These are phyloP conservation scores for Psammodynastes pulverulentus DNA, from an alignment of 2,113 vertebrate genomes.

Conservation along the genomic window DNA sequence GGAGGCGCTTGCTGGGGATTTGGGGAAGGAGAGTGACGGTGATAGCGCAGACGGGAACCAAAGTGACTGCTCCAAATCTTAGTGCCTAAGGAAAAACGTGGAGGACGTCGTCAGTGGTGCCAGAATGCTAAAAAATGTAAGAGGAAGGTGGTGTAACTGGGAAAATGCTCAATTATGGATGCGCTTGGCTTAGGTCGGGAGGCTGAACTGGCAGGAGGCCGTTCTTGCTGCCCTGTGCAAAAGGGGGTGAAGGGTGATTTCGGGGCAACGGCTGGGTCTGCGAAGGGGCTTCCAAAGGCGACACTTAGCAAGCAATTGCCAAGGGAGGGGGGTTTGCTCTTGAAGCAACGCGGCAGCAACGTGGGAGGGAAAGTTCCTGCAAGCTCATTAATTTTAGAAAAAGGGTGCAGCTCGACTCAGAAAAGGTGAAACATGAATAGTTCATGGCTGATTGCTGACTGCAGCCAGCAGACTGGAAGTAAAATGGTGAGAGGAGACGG, in stretches of 20 bases:
- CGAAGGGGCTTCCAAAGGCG: not conserved
- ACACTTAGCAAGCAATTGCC: too few relatives aligned
- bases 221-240: not conserved
- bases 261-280: not conserved
- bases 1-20: not conserved
- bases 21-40: not conserved
- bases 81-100: not conserved
- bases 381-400: not conserved
- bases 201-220: not conserved
- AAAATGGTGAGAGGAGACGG: not conserved
- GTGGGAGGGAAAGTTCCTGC: not conserved
- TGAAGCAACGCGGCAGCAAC: too few relatives aligned
- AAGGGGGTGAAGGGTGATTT: not conserved
- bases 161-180: not conserved
- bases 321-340: too few relatives aligned
- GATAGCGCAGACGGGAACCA: not conserved
- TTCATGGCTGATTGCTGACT: not conserved
- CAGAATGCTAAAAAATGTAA: not conserved
- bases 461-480: not conserved
- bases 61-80: not conserved
- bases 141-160: not conserved
- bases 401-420: not conserved
- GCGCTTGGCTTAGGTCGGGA: not conserved
- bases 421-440: not conserved
- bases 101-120: not conserved